Evolutionary conservation across 2,113 vertebrate genomes (phyloP).

Genomic region (Forbesichthys agassizii): DNA sequence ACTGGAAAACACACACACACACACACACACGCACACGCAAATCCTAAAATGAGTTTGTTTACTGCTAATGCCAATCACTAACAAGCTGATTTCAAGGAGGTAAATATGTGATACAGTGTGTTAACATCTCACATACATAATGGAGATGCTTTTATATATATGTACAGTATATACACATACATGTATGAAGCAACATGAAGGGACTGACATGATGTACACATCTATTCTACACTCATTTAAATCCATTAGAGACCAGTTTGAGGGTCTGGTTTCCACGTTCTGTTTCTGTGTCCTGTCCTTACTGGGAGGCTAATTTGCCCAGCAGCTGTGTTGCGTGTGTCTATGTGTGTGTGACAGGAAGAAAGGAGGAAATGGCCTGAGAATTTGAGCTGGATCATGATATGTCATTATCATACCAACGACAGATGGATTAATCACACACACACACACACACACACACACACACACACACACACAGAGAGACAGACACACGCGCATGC

Average conservation of each 20-base stretch:
- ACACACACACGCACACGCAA: neutral
- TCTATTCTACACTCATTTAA: slow-evolving; percentile 18
- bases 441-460: slow-evolving; percentile 8
- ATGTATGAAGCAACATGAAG: slow-evolving; percentile 1
- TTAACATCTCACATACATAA: neutral
- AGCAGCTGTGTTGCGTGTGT: slow-evolving; percentile 48
- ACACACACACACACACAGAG: slow-evolving; percentile 2
- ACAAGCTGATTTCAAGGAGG: neutral
- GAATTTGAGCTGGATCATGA: slow-evolving; percentile 11
- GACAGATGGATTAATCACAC: slow-evolving; percentile 15
- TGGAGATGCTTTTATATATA: too few relatives aligned
- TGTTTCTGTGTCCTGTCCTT: slow-evolving; percentile 24
- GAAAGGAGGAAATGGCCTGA: neutral
- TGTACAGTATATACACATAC: neutral
- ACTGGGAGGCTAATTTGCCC: slow-evolving; percentile 44
- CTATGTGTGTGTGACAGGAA: slow-evolving; percentile 5
- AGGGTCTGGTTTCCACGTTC: slow-evolving; percentile 48
- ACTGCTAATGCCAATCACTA: neutral
- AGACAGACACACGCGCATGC: too few relatives aligned
- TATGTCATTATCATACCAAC: slow-evolving; percentile 17
- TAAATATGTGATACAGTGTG: neutral
- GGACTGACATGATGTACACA: slow-evolving; percentile 24
- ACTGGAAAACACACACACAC: neutral
- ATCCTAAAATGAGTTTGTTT: neutral
- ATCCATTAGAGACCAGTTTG: slow-evolving; percentile 52